Evolutionary conservation across 2,888 invertebrate genomes (phyloP), one percentile per base, ranked within the genome.

Genomic region (Rutpela maculata): DNA sequence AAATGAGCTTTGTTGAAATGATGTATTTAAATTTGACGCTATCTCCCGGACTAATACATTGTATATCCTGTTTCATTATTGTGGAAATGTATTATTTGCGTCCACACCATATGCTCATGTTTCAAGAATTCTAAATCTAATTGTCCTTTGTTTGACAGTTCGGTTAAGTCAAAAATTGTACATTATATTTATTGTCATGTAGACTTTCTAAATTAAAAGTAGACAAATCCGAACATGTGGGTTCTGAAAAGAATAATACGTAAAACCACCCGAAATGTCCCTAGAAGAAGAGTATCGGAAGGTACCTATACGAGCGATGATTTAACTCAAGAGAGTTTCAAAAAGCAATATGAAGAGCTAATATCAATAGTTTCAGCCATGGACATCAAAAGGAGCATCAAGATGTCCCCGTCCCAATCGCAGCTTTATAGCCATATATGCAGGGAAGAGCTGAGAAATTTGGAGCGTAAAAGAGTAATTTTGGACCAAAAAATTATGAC

Each of bases 371-470:
- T 72, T 4, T 66, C 76, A 12, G 67, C 79, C 17, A 67, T 10
- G 9, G 75, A 75, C 11, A 74, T 79, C 12, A 78, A 63, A 50
- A 68, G 60, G 1, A 66, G 72, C 35, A 60, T 80, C 7, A 67
- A 75, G 57, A 65, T 59, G 7, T 74, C 77, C 12, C 62, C 74
- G 5, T 76, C 75, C 0, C 78, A 80, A 60, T 78, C 77, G 4
- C 71, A 72, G 35, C 76, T 80, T 11, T 76, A 78, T 63, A 72
- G 74, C 11, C 70, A 78, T 12, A 57, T 79, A 6, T 79, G 77
- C 67, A 75, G 76, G 31, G 75, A 67, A 56, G 76, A 78, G 26
- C 55, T 80, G n/a, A 79, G 73, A 17, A 78, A 76, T 26, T 63
- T 80, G 19, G 66, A 79, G 67, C 62, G 69, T 15, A 76, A 77